Base-by-base conservation (phyloP, 2,888 invertebrate species). In the Drosophila gaucha region DNA sequence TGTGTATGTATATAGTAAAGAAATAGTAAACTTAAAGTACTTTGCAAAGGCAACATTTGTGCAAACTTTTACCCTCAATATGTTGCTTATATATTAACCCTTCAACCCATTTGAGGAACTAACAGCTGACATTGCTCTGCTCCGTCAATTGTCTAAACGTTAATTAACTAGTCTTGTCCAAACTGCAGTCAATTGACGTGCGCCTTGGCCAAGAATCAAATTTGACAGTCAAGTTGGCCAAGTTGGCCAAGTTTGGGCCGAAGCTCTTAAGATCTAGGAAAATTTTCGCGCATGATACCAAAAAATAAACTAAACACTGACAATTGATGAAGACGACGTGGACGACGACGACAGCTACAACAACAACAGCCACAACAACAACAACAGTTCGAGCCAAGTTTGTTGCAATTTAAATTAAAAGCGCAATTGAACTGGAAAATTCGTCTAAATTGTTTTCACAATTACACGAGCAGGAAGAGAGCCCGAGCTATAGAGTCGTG, bases 391-490 rank as follows among this genome's bases (percentile, higher is more conserved):
- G 28, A 67, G 46, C 62, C 66, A 67, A 67, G 60, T 65, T 65
- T 59, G 36, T 63, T 72, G 74, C 71, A 80, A 80, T 80, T 86
- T 77, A 85, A 89, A 89, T 88, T 89, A 87, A 88, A 88, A 80
- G 84, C 84, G 79, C 82, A 86, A 88, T 87, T 89, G 87, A 89
- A 88, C 78, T 88, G 86, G 88, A 89, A 88, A 89, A 79, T 88
- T 74, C 75, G 74, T 64, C 78, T 64, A 83, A 83, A 83, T 83
- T 80, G 82, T 86, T 80, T 80, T 67, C 60, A 83, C 82, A 83
- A 83, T 83, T 83, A 83, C 86, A 78, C 75, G 66, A 67, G 64
- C 78, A 72, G 41, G 28, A 52, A 56, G 35, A 43, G 50, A 58
- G 59, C 50, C 28, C 30, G 47, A 52, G 31, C 52, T 36, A 43